Conservation (phyloP, 2,888 invertebrate genomes). For the Volucella bombylans region DNA sequence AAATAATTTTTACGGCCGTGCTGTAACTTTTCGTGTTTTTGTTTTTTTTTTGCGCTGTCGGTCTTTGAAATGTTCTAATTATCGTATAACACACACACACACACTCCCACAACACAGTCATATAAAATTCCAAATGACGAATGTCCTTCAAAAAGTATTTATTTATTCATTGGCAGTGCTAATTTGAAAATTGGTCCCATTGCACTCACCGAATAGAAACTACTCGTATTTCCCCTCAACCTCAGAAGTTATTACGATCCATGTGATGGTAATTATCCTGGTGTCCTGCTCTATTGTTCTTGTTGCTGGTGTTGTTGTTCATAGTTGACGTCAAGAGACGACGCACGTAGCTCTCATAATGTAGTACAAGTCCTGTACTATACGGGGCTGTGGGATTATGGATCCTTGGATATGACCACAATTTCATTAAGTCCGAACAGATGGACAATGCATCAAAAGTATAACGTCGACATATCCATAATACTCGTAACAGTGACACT, state of each 20-base stretch:
- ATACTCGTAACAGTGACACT: conserved; percentile 7
- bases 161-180: conserved; percentile 37
- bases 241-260: conserved; percentile 3
- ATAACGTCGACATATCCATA: not conserved
- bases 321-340: too few species aligned
- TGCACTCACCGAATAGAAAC: not conserved
- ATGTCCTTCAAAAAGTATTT: conserved; percentile 17
- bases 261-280: conserved; percentile 16
- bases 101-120: too few species aligned
- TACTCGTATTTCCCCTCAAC: not conserved
- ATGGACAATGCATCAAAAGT: not conserved
- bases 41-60: too few species aligned
- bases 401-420: conserved; percentile 35
- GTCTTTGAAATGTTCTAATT: not conserved
- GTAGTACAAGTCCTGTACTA: not conserved
- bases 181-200: conserved; percentile 30
- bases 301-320: too few species aligned
- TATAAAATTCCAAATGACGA: not conserved
- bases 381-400: not conserved
- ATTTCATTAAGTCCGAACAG: conserved; percentile 26
- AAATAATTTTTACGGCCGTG: not conserved
- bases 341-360: too few species aligned
- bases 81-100: not conserved
- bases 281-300: conserved; percentile 16
- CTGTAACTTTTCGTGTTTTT: not conserved